Conservation (phyloP, 37 sponge, comb jelly and placozoan genomes). For the Halichondria panicea region DNA sequence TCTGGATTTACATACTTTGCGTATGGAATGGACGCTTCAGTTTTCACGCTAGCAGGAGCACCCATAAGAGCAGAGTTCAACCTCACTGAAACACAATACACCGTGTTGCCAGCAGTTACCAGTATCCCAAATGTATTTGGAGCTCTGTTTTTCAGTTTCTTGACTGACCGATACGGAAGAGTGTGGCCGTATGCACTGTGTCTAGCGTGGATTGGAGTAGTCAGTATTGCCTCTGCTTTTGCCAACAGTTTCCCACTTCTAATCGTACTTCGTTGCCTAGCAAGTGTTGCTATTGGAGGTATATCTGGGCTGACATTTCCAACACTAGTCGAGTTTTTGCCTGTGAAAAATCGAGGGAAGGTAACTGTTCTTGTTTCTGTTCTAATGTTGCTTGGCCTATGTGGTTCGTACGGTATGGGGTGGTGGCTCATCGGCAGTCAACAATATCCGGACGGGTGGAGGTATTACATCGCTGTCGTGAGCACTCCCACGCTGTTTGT, state of each 20-base stretch:
- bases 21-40: conserved; percentile 13
- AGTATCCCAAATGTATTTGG: conserved; percentile 35
- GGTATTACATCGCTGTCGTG: conserved; percentile 14
- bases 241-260: conserved; percentile 27
- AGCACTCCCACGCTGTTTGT: conserved; percentile 13
- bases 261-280: conserved; percentile 15
- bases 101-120: conserved; percentile 32
- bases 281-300: conserved; percentile 28
- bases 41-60: conserved; percentile 19
- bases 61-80: conserved; percentile 1
- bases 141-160: conserved; percentile 5
- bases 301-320: conserved; percentile 8
- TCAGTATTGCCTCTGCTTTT: conserved; percentile 48
- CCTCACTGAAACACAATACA: conserved; percentile 10
- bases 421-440: conserved; percentile 55
- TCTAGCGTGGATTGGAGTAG: neutral
- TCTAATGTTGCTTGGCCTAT: neutral
- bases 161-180: conserved; percentile 39
- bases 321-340: conserved; percentile 46
- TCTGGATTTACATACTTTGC: conserved; percentile 23
- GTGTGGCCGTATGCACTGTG: conserved; percentile 49
- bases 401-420: conserved; percentile 20
- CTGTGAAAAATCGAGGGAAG: conserved; percentile 40
- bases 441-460: conserved; percentile 43
- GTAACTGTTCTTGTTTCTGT: neutral